Base-by-base conservation (phyloP, 2,888 invertebrate genomes). In the Mayetiola destructor region DNA sequence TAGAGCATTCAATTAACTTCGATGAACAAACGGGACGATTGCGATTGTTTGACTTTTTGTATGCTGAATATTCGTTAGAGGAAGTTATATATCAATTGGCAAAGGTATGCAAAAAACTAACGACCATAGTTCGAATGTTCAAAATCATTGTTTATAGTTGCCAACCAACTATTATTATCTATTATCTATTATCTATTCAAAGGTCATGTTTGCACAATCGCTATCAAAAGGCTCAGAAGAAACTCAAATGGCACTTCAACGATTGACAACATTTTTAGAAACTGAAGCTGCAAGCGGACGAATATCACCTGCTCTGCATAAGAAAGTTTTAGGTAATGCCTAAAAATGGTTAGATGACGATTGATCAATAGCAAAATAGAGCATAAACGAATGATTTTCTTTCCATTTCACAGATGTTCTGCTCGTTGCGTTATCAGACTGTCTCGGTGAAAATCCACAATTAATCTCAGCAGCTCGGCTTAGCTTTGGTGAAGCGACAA, bases 51-150 rank as follows among this genome's bases (percentile, higher is more conserved):
- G 85, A 84, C 64, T 80, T 80, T 56, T 74, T 85, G 8, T 84
- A 85, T 73, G 83, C 84, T 1, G 84, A 86, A 67, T 85, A 84
- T 66, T 81, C 83, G 1, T 73, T 87, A 57, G 85, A 86, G 69
- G 85, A 86, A 69, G 82, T 88, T 20, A 84, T 88, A 61, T 88
- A 88, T 67, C 85, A 86, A 64, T 73, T 88, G 55, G 85, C 86
- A 21, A 85, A 85, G 76, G 84, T 79, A 66, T 39, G 32, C 12
- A 40, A 52, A 20, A 54, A 35, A 23, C 3, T 23, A 42, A 23
- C 9, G 23, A 23, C n/a, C n/a, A n/a, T n/a, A n/a, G n/a, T 37
- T 37, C 5, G n/a, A n/a, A 12, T 3, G 23, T 42, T 42, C 8
- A 9, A 16, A 21, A 23, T 23, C 12, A 8, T 40, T 32, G 6